Conservation (phyloP, 1,140 invertebrate genomes). For the Neotoxoptera formosana region DNA sequence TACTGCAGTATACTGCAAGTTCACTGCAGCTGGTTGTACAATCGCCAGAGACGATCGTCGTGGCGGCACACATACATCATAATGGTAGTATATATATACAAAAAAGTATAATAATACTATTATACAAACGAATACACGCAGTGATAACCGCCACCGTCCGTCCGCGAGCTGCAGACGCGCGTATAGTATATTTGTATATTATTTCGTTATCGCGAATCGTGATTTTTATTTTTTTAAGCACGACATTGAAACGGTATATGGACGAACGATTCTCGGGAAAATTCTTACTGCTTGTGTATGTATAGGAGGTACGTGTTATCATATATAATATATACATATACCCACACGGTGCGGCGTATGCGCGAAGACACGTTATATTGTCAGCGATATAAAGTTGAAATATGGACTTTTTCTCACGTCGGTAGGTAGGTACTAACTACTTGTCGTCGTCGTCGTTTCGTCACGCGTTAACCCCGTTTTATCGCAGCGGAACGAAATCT, state of each 20-base stretch:
- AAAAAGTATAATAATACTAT: neutral
- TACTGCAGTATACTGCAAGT: too few species aligned
- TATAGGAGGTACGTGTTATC: neutral
- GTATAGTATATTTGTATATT: neutral
- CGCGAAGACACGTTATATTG: neutral
- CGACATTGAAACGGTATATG: neutral
- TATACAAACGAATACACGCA: neutral
- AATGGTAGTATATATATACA: neutral
- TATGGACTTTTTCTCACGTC: conserved; percentile 20
- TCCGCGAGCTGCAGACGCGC: too few species aligned
- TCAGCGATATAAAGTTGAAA: neutral
- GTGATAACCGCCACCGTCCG: neutral
- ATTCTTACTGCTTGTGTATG: neutral
- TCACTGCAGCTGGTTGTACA: neutral
- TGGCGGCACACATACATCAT: neutral
- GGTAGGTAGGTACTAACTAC: neutral
- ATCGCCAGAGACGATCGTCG: neutral
- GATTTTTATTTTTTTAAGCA: neutral
- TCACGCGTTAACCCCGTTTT: conserved; percentile 29
- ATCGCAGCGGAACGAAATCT: neutral
- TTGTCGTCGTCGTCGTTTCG: neutral
- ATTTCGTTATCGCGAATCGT: neutral
- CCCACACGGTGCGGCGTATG: neutral
- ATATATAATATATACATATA: conserved; percentile 7
- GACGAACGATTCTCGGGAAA: neutral